These are phyloP conservation scores for Tetramorium alpestre DNA, from an alignment of 1,140 invertebrate genomes.

Conservation along the genomic window DNA sequence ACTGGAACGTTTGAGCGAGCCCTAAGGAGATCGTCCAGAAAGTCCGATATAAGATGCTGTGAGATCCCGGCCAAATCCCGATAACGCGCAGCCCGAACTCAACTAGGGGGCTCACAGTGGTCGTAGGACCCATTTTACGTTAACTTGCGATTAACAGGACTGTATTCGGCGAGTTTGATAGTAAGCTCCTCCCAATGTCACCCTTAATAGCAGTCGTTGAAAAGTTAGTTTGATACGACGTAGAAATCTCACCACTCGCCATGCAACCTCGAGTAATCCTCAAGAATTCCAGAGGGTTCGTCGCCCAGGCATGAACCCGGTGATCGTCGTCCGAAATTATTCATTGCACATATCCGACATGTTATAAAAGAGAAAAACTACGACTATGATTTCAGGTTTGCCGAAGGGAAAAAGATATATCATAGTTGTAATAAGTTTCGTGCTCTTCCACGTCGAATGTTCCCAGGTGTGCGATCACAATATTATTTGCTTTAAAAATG, in stretches of 20 bases:
- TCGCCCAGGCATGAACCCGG: neutral
- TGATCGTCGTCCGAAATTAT: conserved; percentile 33
- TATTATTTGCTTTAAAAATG: conserved; percentile 58
- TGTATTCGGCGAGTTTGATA: neutral
- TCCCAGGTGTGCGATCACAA: neutral
- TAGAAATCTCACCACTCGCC: conserved; percentile 9
- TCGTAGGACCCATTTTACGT: conserved; percentile 2
- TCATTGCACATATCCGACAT: conserved; percentile 10
- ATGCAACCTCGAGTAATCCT: conserved; percentile 27
- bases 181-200: neutral
- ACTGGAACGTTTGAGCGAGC: conserved; percentile 14
- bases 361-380: conserved; percentile 15
- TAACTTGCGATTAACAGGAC: conserved; percentile 9
- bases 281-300: conserved; percentile 22
- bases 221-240: conserved; percentile 23
- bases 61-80: conserved; percentile 35
- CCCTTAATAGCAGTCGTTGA: neutral
- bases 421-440: conserved; percentile 33
- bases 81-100: conserved; percentile 38
- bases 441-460: neutral
- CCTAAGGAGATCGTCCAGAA: conserved; percentile 4
- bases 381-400: conserved; percentile 41
- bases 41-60: neutral
- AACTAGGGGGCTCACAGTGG: neutral
- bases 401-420: neutral